Evolutionary conservation across 2,797 vertebrate species (phyloP), one percentile per base, ranked within the genome.

Genomic region (Epinephelus malabaricus): DNA sequence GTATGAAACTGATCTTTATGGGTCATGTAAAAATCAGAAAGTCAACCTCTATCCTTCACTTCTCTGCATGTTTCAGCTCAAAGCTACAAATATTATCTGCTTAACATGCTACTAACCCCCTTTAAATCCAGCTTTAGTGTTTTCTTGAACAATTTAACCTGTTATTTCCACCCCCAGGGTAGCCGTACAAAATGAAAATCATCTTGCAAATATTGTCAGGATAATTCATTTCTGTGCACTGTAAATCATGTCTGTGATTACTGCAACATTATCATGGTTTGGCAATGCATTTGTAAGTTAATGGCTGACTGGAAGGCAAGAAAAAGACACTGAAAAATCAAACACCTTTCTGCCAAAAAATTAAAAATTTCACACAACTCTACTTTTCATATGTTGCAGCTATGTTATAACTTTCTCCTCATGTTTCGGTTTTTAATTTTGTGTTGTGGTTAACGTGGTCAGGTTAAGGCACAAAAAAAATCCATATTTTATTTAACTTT

Each of bases 31-130:
- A 79, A 46, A 12, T 27, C 40, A 53, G 15, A 34, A 13, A 34
- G 3, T 60, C 46, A 18, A 66, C 9, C 43, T 21, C 21, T 6
- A 12, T 10, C 34, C 7, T 74, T 43, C 12, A 27, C 3, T 7
- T 30, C 2, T 55, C 46, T 56, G 18, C 50, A 65, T n/a, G 21
- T 69, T 60, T 70, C 19, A 76, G 25, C 38, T 19, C 8, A 21
- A 14, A 49, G 15, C 45, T 5, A 18, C 53, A 45, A 43, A 73
- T 55, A 64, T n/a, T 4, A 34, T 2, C 60, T 12, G 40, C 15
- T 25, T 18, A 43, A 25, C 50, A 54, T 8, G 43, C 15, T 19
- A n/a, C 6, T 43, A 30, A 12, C 17, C 10, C 27, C 5, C 23
- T 74, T 43, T 67, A 17, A 34, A 40, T 60, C n/a, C 23, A 46